phyloP scores from a whole-genome alignment of 2,797 vertebrate genomes.

The Chiroxiphia lanceolata region DNA sequence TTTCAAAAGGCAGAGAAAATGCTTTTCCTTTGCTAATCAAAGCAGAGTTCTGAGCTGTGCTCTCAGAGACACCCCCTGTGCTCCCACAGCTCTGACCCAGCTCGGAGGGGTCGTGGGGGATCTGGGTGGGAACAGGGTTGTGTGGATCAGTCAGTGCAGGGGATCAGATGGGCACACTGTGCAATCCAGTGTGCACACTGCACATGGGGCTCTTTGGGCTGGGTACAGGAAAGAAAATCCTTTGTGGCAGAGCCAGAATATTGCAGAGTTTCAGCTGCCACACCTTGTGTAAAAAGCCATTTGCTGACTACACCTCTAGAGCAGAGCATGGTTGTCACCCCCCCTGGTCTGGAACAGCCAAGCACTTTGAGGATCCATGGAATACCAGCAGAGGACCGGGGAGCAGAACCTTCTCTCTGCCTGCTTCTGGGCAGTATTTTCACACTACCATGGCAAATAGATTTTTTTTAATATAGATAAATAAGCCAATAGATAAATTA shows the following conservation, averaged over 20 bases:
- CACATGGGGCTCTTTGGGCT: neutral
- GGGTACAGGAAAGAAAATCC: neutral
- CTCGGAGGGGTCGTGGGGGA: neutral
- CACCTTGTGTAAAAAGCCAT: neutral
- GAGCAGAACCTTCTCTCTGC: neutral
- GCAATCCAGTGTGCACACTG: neutral
- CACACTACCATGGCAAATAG: neutral
- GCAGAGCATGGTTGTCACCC: neutral
- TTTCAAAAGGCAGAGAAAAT: neutral
- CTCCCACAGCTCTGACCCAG: neutral
- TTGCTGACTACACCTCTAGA: neutral
- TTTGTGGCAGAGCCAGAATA: neutral
- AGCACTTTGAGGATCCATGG: neutral
- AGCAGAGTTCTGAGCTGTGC: neutral
- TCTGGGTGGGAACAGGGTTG: neutral
- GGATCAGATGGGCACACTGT: neutral
- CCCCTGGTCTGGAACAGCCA: neutral
- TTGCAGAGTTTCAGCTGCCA: neutral
- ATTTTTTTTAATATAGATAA: neutral
- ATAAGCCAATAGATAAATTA: neutral
- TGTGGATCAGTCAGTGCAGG: neutral
- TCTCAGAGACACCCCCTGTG: neutral
- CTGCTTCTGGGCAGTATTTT: neutral
- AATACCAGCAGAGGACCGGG: neutral
- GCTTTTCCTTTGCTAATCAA: neutral